These are phyloP conservation scores for Coelogynopora nodosa DNA, from an alignment of 2,888 invertebrate species.

Conservation along the genomic window DNA sequence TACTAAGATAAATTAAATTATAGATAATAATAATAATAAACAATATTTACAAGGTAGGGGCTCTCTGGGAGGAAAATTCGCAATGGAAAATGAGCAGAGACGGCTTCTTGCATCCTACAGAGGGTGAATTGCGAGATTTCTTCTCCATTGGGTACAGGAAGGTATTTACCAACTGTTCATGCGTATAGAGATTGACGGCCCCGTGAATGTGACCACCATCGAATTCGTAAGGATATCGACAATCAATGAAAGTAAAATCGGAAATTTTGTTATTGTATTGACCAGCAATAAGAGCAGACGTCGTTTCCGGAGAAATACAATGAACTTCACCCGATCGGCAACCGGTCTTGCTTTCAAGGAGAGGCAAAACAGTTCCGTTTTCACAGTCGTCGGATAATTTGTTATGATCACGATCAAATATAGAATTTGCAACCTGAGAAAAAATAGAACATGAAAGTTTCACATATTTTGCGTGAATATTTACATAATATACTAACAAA, in stretches of 20 bases:
- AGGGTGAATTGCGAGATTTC: neutral
- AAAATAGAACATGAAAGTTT: neutral
- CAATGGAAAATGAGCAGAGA: slow-evolving; percentile 27
- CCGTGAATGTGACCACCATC: slow-evolving; percentile 32
- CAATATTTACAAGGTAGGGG: slow-evolving; percentile 34
- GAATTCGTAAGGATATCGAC: slow-evolving; percentile 39
- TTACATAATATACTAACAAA: too few relatives aligned
- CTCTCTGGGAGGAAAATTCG: slow-evolving; percentile 39
- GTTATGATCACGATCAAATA: neutral
- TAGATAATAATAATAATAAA: too few relatives aligned
- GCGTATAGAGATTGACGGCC: slow-evolving; percentile 25
- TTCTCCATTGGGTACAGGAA: neutral
- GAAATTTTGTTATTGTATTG: slow-evolving; percentile 17
- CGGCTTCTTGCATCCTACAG: neutral
- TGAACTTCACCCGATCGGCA: neutral
- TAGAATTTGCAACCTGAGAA: neutral
- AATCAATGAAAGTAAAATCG: slow-evolving; percentile 33
- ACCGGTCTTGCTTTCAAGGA: neutral
- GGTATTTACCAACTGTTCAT: slow-evolving; percentile 2
- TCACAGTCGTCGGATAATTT: neutral
- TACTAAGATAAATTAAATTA: too few relatives aligned
- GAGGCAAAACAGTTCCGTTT: neutral
- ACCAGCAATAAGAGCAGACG: slow-evolving; percentile 1
- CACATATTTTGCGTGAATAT: neutral
- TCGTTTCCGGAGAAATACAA: slow-evolving; percentile 33